Percentiles rank a stretch among this genome's conserved stretches.
Conservation (phyloP, 2,888 invertebrate species). For the Nebria salina region DNA sequence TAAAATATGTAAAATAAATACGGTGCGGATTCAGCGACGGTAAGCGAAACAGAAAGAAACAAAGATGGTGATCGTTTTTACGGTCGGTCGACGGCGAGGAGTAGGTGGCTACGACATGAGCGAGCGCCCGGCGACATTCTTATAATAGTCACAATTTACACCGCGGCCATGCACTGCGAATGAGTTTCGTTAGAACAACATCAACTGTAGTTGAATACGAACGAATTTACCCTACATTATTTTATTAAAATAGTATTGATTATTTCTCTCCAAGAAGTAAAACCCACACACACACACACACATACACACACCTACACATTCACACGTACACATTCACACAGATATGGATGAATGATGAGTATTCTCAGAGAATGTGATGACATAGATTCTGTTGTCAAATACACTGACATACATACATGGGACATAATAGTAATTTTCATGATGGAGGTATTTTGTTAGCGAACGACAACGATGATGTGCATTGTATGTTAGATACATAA, state of each 20-base stretch:
- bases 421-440: conserved; percentile 9
- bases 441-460: background rate
- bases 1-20: background rate
- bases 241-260: conserved; percentile 42
- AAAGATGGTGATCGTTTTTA: conserved; percentile 23
- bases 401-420: conserved; percentile 4
- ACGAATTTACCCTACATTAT: conserved; percentile 24
- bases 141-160: background rate
- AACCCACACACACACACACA: background rate
- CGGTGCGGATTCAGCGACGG: background rate
- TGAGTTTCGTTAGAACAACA: conserved; percentile 12
- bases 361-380: conserved; percentile 30
- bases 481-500: background rate
- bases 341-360: conserved; percentile 17
- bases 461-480: conserved; percentile 4
- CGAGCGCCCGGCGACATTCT: background rate
- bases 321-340: background rate
- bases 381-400: background rate
- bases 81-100: background rate
- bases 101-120: background rate
- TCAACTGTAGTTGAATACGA: background rate
- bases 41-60: conserved; percentile 13
- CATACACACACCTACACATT: background rate
- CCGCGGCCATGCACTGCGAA: background rate
- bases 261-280: conserved; percentile 3